A percentile compares a stretch with the other conserved stretches of the same genome.
phyloP scores from a whole-genome alignment of 2,113 vertebrate genomes.

The Raja brachyura region DNA sequence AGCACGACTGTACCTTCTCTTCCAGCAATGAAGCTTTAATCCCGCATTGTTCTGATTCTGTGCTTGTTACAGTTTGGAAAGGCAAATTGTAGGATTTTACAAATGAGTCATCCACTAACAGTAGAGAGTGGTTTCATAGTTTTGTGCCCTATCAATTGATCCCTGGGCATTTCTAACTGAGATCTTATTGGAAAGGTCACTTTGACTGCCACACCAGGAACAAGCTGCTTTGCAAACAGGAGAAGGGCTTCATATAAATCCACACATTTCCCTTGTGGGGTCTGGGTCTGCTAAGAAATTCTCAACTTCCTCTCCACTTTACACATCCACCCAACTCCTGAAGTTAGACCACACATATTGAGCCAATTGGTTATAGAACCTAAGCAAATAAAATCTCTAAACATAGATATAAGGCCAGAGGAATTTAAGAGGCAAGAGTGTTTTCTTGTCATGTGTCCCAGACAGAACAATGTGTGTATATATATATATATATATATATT shows the following conservation, averaged over 20 bases:
- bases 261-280: not conserved
- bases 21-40: not conserved
- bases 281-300: not conserved
- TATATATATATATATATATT: too few species aligned
- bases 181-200: not conserved
- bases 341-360: too few species aligned
- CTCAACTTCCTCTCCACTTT: too few species aligned
- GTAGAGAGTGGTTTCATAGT: not conserved
- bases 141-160: not conserved
- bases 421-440: too few species aligned
- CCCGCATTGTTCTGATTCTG: too few species aligned
- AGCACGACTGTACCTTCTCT: not conserved
- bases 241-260: not conserved
- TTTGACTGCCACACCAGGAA: not conserved
- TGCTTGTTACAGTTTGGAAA: not conserved
- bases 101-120: not conserved
- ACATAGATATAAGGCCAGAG: too few species aligned
- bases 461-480: too few species aligned
- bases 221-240: not conserved
- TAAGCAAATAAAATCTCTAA: too few species aligned
- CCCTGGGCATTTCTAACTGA: not conserved
- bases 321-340: too few species aligned
- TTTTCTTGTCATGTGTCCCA: too few species aligned
- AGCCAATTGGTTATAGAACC: too few species aligned
- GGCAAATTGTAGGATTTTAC: not conserved